phyloP scores from a whole-genome alignment of 2,797 vertebrate genomes.

The Valencia hispanica region DNA sequence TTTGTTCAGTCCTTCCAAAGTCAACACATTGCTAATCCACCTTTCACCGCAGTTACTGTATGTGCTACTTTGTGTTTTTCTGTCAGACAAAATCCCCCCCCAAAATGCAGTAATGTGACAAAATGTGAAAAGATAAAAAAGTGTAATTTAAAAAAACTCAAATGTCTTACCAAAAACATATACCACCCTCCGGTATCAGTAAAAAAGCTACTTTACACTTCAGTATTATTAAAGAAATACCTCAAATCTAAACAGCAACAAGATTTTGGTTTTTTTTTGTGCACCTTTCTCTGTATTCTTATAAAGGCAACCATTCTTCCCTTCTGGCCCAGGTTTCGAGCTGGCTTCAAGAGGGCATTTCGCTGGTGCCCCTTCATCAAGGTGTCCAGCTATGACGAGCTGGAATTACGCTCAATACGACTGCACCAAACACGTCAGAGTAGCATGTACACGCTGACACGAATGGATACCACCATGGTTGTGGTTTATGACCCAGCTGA shows the following conservation, averaged over 20 bases:
- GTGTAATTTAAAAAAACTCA: no score
- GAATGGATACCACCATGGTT: conserved; percentile 89
- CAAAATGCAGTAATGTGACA: not conserved
- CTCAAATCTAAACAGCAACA: not conserved
- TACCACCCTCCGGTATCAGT: not conserved
- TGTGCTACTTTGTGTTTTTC: no score
- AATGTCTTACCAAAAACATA: no score
- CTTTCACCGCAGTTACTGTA: not conserved
- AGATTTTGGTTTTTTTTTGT: not conserved
- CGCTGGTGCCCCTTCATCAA: conserved; percentile 96
- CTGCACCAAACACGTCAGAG: conserved; percentile 88
- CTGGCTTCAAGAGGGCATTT: conserved; percentile 93
- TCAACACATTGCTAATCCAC: not conserved
- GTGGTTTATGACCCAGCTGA: conserved; percentile 79
- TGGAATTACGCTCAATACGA: conserved; percentile 89
- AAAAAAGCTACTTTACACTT: not conserved
- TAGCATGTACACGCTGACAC: conserved; percentile 91
- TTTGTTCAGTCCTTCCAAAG: not conserved
- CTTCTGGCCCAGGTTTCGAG: conserved; percentile 84
- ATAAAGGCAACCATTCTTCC: not conserved
- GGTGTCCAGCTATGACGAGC: conserved; percentile 90
- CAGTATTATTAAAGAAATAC: not conserved
- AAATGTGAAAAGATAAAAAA: not conserved
- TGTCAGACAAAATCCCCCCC: no score
- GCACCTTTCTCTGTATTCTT: not conserved